Base-by-base conservation (phyloP, 2,888 invertebrate genomes). In the Subacronicta megacephala region DNA sequence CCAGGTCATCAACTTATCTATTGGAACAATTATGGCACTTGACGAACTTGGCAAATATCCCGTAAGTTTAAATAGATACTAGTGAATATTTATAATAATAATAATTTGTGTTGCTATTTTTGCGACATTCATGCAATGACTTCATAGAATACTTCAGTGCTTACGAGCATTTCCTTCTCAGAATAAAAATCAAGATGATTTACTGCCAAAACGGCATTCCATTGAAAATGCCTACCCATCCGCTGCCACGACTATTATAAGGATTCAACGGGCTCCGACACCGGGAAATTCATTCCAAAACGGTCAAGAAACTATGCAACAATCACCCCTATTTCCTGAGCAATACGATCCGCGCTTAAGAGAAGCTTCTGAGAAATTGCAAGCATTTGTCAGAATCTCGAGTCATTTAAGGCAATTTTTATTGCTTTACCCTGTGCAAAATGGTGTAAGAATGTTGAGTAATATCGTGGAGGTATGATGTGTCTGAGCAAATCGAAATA, bases 331-430 rank as follows among this genome's bases (percentile, higher is more conserved):
- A 52, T 42, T n/a, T 9, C 7, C 7, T 7, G n/a, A 7, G 4
- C 1, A 3, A 17, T 67, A 73, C 59, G 55, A 29, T 2, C n/a
- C 12, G 44, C 9, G 7, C 44, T 50, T 41, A 54, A 42, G 16
- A 17, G 42, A 40, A 38, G 36, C 38, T 2, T 53, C 40, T 53
- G 54, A 61, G 38, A 71, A 57, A 67, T 64, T 56, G 64, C 44
- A 38, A 18, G 33, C 52, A 64, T 71, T 67, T 66, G 45, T 63
- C 61, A 63, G 65, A 58, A 61, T 59, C 56, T 54, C 46, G 23
- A 67, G 56, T 52, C 56, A 59, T 71, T 71, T 64, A 10, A 36
- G 56, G 52, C 51, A 46, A 67, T 73, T 72, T 67, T 71, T 73
- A 73, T 59, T 15, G 45, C 54, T 43, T 23, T 43, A 41, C 20